Percentiles rank a stretch among this genome's conserved stretches.
These are phyloP conservation scores for Chloropsis hardwickii DNA, from an alignment of 2,113 vertebrate genomes.

Conservation along the genomic window DNA sequence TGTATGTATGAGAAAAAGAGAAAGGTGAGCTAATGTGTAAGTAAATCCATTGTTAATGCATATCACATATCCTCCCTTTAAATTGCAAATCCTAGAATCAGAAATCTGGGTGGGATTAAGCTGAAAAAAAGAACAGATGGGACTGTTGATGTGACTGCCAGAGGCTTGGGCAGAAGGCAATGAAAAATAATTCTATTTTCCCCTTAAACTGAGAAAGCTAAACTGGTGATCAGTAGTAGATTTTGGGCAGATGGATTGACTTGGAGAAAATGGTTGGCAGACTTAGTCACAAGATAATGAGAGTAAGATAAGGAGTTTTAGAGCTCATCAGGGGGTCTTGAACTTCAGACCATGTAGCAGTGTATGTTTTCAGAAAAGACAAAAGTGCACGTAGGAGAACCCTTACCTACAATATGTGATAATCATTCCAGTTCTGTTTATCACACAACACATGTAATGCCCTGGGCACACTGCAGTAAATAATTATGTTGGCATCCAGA, in stretches of 20 bases:
- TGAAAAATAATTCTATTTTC: conserved; percentile 60
- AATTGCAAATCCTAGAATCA: conserved; percentile 65
- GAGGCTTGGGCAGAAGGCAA: conserved; percentile 69
- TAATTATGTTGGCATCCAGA: background rate
- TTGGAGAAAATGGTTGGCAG: conserved; percentile 31
- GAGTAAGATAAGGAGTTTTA: background rate
- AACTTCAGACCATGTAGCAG: background rate
- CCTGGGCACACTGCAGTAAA: background rate
- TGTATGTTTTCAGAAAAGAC: background rate
- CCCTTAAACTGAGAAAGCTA: conserved; percentile 56
- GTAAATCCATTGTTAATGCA: conserved; percentile 12
- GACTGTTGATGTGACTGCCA: conserved; percentile 64
- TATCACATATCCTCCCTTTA: conserved; percentile 16
- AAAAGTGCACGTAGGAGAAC: background rate
- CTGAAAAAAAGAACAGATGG: conserved; percentile 75
- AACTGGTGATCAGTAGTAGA: conserved; percentile 48
- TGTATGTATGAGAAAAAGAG: background rate
- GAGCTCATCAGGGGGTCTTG: background rate
- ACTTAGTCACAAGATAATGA: conserved; percentile 29
- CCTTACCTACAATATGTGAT: background rate
- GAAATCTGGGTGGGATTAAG: conserved; percentile 71
- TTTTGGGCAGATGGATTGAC: conserved; percentile 65
- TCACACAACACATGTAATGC: background rate
- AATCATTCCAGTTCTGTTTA: background rate
- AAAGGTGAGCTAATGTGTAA: background rate